Conservation (phyloP, 2,797 vertebrate species). For the Psittacula echo region DNA sequence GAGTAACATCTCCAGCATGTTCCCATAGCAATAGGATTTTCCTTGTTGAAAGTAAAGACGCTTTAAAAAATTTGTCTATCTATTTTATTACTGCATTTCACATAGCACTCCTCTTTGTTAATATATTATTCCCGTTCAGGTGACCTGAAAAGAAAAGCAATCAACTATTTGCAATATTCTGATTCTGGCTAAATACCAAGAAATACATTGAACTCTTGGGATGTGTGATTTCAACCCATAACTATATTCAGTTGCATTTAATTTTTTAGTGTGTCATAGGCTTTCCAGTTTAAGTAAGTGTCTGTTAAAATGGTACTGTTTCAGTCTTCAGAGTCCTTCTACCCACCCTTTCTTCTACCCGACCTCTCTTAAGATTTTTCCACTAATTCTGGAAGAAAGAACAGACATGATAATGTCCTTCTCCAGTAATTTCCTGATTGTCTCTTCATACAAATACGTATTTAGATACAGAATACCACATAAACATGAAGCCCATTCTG, state of each 20-base stretch:
- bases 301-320: background rate
- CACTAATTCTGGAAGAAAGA: background rate
- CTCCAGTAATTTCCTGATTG: background rate
- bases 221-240: background rate
- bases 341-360: background rate
- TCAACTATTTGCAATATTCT: background rate
- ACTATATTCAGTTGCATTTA: background rate
- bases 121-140: background rate
- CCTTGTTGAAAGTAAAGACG: background rate
- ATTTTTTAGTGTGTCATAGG: background rate
- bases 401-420: background rate
- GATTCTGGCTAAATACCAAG: background rate
- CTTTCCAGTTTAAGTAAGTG: background rate
- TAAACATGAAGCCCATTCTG: background rate
- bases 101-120: background rate
- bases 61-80: background rate
- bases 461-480: background rate
- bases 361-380: background rate
- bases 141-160: background rate
- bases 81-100: background rate
- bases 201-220: background rate
- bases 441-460: background rate
- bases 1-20: background rate
- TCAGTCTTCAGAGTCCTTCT: background rate
- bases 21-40: background rate